Percentiles rank a stretch among this genome's conserved stretches.
These are phyloP conservation scores for Acipenser transmontanus DNA, from an alignment of 2,797 vertebrate species.

Conservation along the genomic window DNA sequence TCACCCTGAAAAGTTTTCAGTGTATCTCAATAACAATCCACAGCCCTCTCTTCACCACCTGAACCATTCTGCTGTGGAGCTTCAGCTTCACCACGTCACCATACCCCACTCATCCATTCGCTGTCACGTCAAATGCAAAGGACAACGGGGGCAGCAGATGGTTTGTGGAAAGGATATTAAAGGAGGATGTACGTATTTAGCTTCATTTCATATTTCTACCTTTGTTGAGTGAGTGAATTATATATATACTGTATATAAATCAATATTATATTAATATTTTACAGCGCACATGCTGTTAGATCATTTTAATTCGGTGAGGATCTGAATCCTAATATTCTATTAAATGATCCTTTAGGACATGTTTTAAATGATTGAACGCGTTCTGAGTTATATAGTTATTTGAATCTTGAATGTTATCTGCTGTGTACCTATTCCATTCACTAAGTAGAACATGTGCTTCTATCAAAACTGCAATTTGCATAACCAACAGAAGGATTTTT, in stretches of 20 bases:
- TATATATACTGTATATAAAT: not conserved
- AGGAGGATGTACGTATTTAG: conserved; percentile 51
- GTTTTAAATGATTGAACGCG: not conserved
- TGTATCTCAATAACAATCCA: conserved; percentile 40
- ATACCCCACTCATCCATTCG: conserved; percentile 15
- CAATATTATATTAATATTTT: not conserved
- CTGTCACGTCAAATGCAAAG: conserved; percentile 41
- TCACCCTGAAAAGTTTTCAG: conserved; percentile 18
- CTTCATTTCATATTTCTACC: not conserved
- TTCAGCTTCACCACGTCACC: conserved; percentile 45
- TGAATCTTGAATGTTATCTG: not conserved
- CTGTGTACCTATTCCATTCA: not conserved
- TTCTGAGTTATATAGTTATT: not conserved
- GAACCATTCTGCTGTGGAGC: conserved; percentile 43
- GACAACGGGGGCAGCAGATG: fast-evolving
- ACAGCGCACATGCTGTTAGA: not conserved
- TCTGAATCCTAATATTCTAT: not conserved
- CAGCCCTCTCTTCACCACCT: conserved; percentile 21
- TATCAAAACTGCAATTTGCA: not conserved
- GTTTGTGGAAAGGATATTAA: conserved; percentile 52
- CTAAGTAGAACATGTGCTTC: not conserved
- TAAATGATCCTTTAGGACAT: not conserved
- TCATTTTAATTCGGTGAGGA: too few relatives aligned
- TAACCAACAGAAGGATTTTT: not conserved
- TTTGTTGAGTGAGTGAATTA: not conserved